Evolutionary conservation across 2,113 vertebrate genomes (phyloP), one percentile per base, ranked within the genome.

Genomic region (Ochotona princeps): DNA sequence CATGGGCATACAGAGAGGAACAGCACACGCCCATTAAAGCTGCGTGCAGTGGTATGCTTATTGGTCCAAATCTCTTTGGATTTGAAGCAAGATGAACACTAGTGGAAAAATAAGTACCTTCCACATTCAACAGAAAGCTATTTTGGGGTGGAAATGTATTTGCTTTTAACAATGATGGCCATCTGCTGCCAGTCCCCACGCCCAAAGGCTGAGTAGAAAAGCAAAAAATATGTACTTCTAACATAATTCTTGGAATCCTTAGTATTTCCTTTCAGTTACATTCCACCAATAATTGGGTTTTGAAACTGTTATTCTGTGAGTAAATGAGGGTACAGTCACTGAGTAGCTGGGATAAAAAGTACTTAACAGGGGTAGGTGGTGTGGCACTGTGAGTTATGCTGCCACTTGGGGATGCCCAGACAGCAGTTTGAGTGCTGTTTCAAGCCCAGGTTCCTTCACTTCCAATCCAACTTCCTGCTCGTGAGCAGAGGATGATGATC

Each of bases 161-260:
- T 87, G 66, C 66, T 63, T 72, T 83, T 92, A 74, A 78, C 25
- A 51, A n/a, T 17, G 8, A 44, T 12, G 8, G 12, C 73, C 21
- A 25, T 80, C 47, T 60, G 26, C 13, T n/a, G 13, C 69, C 91
- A 65, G 73, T 57, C 54, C 54, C 11, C n/a, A 89, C 35, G n/a
- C 65, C 66, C 63, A 49, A 54, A 38, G 26, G 21, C 57, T 65
- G 57, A 79, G 47, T 89, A 80, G 67, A 54, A 70, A 8, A 13
- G 66, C 74, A 91, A 60, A 4, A 23, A 35, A 38, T 57, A 89
- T 95, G 60, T 47, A 28, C 72, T 54, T 90, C 49, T 63, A 73
- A 75, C 30, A 82, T 4, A 67, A 57, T 66, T 94, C 83, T 69
- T 73, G 47, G 79, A 78, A 89, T 91, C 80, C 35, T 66, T 4